Percentiles rank a stretch among this genome's conserved stretches.
These are phyloP conservation scores for Palythoa caribaeorum DNA, from an alignment of 92 coral and sea anemone species.

Conservation along the genomic window DNA sequence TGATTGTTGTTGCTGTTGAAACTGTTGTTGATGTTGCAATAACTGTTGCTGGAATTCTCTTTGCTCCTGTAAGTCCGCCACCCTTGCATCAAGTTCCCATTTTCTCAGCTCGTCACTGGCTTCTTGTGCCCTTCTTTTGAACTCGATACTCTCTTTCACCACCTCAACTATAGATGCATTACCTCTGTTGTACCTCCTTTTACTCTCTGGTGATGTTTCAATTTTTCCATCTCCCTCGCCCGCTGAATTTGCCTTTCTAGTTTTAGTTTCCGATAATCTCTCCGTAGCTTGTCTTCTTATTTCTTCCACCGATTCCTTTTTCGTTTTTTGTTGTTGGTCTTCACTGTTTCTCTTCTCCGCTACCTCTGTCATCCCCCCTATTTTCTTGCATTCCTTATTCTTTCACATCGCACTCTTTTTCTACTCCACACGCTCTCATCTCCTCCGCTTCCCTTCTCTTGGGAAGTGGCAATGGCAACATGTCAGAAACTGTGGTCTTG, in stretches of 20 bases:
- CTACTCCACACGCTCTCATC: slow-evolving; percentile 53
- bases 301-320: not conserved
- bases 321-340: not conserved
- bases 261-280: slow-evolving; percentile 7
- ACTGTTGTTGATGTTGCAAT: slow-evolving; percentile 18
- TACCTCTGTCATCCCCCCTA: not conserved
- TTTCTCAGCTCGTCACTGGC: slow-evolving; percentile 6
- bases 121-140: slow-evolving; percentile 46
- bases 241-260: not conserved
- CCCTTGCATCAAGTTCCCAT: slow-evolving; percentile 1
- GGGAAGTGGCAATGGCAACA: too few relatives aligned
- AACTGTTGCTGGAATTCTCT: slow-evolving; percentile 11
- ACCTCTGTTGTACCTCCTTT: not conserved
- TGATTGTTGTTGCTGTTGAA: slow-evolving; percentile 8
- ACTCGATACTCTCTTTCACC: slow-evolving; percentile 40
- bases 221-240: not conserved
- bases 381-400: not conserved
- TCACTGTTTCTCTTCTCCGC: not conserved
- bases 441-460: slow-evolving; percentile 51
- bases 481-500: too few relatives aligned
- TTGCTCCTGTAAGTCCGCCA: slow-evolving; percentile 18
- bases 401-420: slow-evolving; percentile 50
- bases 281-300: not conserved
- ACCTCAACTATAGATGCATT: slow-evolving; percentile 23
- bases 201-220: not conserved